phyloP scores from a whole-genome alignment of 2,888 invertebrate genomes.

The Colletes collaris region DNA sequence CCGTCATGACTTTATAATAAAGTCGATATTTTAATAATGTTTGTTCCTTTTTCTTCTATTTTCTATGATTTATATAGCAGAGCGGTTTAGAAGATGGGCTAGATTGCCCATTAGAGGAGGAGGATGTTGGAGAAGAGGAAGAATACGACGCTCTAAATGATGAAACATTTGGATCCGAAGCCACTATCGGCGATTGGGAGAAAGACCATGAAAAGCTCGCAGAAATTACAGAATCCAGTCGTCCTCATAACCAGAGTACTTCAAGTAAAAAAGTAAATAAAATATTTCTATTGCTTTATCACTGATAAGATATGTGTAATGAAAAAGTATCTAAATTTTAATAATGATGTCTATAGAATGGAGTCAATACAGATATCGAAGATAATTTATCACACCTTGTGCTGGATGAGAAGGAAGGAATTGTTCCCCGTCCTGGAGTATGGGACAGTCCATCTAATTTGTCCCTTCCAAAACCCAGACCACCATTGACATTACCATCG shows the following conservation, averaged over 20 bases:
- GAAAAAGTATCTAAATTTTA: not conserved
- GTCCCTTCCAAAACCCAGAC: constrained; percentile 68
- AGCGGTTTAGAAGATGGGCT: constrained; percentile 77
- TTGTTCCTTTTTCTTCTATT: constrained; percentile 6
- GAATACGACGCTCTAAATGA: constrained; percentile 96
- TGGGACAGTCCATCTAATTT: constrained; percentile 83
- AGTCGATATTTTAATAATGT: not conserved
- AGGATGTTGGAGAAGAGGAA: constrained; percentile 88
- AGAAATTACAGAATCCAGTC: constrained; percentile 85
- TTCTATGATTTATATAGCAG: constrained; percentile 33
- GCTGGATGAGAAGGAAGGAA: constrained; percentile 85
- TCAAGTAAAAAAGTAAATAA: constrained; percentile 60
- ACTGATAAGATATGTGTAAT: not conserved
- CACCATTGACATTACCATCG: constrained; percentile 62
- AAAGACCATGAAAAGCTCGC: constrained; percentile 89
- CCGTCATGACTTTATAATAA: not conserved
- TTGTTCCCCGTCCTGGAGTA: constrained; percentile 82
- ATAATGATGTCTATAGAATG: constrained; percentile 67
- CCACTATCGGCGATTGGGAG: constrained; percentile 89
- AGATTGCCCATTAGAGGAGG: constrained; percentile 84
- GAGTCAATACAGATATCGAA: constrained; percentile 81
- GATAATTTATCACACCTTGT: constrained; percentile 86
- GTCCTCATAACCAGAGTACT: constrained; percentile 71
- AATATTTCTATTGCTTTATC: not conserved
- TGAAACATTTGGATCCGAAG: constrained; percentile 94